phyloP scores from a whole-genome alignment of 2,888 invertebrate genomes.

The Noctua pronuba region DNA sequence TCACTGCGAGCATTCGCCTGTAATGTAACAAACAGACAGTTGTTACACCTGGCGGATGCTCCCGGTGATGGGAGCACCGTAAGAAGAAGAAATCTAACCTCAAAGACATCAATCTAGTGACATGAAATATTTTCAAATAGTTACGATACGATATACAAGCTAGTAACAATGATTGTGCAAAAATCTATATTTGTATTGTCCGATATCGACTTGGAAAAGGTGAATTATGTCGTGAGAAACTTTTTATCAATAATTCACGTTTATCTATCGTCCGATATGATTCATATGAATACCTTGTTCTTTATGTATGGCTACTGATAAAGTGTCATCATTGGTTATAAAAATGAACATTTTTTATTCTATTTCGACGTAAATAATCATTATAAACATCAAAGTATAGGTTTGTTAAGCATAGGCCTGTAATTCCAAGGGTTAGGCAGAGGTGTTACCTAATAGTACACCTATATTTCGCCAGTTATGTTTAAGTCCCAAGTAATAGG shows the following conservation, averaged over 20 bases:
- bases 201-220: slow-evolving; percentile 14
- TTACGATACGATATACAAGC: background rate
- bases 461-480: too few species aligned
- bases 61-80: background rate
- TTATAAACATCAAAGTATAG: background rate
- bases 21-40: background rate
- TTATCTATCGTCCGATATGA: slow-evolving; percentile 21
- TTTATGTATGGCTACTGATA: slow-evolving; percentile 9
- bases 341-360: background rate
- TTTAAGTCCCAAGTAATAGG: too few species aligned
- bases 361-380: background rate
- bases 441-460: too few species aligned
- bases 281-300: slow-evolving; percentile 22
- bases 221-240: slow-evolving; percentile 43
- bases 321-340: background rate
- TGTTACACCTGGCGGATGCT: background rate
- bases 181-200: background rate
- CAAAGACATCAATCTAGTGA: background rate
- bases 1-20: background rate
- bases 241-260: slow-evolving; percentile 33
- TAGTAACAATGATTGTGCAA: slow-evolving; percentile 5
- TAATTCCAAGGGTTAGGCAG: too few species aligned
- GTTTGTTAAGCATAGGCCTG: background rate
- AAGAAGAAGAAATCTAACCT: background rate
- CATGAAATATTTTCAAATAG: background rate